phyloP scores from a whole-genome alignment of 2,113 vertebrate species.

The Danio rerio region GRCz12tu NC_133180.1:19013001-19013500 shows the following conservation, averaged over 20 bases:
- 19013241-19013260: conserved; percentile 16
- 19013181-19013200: conserved; percentile 10
- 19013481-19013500: conserved; percentile 39
- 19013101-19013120: no score
- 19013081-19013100: no score
- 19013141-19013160: no score
- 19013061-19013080: no score
- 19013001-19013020: no score
- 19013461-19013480: conserved; percentile 16
- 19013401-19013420: conserved; percentile 45
- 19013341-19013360: conserved; percentile 19
- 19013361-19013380: conserved; percentile 45
- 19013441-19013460: conserved; percentile 45
- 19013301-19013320: conserved; percentile 36
- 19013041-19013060: no score
- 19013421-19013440: conserved; percentile 35
- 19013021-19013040: no score
- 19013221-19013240: not conserved
- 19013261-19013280: not conserved
- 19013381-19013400: conserved; percentile 41
- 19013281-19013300: conserved; percentile 19
- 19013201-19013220: conserved; percentile 7
- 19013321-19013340: conserved; percentile 43
- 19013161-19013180: no score
- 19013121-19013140: no score